Conservation (phyloP, 2,797 vertebrate genomes). For the Manis javanica region DNA sequence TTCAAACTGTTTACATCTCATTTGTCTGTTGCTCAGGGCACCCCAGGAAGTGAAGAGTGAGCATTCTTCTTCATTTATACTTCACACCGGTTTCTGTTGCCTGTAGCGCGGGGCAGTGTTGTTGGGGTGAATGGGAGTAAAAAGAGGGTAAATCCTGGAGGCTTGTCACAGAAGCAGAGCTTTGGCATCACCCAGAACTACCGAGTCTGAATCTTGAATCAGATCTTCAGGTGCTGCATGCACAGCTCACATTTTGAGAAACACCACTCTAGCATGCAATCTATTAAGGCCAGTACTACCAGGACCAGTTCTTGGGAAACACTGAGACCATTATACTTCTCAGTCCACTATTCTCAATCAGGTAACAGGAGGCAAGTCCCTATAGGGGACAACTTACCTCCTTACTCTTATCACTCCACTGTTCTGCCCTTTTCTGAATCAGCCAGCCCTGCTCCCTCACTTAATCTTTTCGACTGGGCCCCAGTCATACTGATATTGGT, state of each 20-base stretch:
- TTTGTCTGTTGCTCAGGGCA: background rate
- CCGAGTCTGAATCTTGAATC: background rate
- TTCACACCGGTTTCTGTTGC: background rate
- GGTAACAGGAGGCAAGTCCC: background rate
- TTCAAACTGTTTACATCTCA: background rate
- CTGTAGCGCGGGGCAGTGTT: background rate
- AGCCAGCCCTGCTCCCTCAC: background rate
- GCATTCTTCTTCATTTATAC: background rate
- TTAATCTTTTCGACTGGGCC: background rate
- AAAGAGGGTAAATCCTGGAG: background rate
- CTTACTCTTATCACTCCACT: accelerated
- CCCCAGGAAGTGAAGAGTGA: background rate
- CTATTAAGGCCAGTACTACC: background rate
- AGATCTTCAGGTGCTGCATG: background rate
- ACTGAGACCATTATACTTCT: background rate
- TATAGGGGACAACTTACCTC: background rate
- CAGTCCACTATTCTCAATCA: background rate
- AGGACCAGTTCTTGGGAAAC: background rate
- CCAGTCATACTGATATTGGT: background rate
- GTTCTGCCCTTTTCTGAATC: background rate
- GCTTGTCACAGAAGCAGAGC: background rate
- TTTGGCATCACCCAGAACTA: background rate
- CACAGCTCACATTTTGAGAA: background rate
- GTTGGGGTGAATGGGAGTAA: background rate
- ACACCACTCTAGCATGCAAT: background rate